A percentile compares a stretch with the other conserved stretches of the same genome.
These are phyloP conservation scores for Lucifuga dentata DNA, from an alignment of 2,113 vertebrate genomes.

Conservation along the genomic window DNA sequence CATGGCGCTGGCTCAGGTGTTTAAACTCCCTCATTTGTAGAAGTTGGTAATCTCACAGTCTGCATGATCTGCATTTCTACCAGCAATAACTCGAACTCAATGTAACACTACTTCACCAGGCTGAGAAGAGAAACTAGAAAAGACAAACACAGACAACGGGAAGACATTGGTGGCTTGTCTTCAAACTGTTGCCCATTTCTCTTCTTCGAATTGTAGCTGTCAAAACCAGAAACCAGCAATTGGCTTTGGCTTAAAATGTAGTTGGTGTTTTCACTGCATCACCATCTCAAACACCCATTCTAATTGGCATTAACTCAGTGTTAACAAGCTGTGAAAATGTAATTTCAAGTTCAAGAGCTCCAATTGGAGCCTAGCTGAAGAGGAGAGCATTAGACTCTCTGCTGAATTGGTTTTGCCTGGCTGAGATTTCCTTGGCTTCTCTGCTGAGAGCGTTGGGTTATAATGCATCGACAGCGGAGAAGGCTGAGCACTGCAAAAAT, in stretches of 20 bases:
- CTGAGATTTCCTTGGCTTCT: constrained; percentile 50
- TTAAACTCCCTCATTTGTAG: constrained; percentile 27
- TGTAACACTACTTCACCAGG: constrained; percentile 34
- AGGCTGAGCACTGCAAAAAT: too few species aligned
- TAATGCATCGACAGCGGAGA: constrained; percentile 38
- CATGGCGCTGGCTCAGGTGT: too few species aligned
- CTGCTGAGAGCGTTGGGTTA: constrained; percentile 53
- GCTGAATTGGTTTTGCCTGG: constrained; percentile 59
- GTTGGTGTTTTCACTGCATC: constrained; percentile 44
- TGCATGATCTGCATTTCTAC: constrained; percentile 20
- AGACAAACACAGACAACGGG: not conserved
- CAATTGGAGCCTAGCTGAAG: constrained; percentile 59
- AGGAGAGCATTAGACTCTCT: constrained; percentile 59
- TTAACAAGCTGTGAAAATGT: constrained; percentile 74
- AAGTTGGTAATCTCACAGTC: constrained; percentile 14
- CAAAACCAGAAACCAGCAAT: constrained; percentile 46
- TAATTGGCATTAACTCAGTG: constrained; percentile 68
- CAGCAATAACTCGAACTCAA: not conserved
- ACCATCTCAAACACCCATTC: constrained; percentile 44
- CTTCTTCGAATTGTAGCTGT: constrained; percentile 54
- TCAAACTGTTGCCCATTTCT: constrained; percentile 21
- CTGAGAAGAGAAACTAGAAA: constrained; percentile 5
- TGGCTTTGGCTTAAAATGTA: constrained; percentile 40
- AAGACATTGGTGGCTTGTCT: not conserved
- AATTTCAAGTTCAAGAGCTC: constrained; percentile 70